Evolutionary conservation across 1,140 invertebrate species (phyloP).

Genomic region (Caenorhabditis brenneri): DNA sequence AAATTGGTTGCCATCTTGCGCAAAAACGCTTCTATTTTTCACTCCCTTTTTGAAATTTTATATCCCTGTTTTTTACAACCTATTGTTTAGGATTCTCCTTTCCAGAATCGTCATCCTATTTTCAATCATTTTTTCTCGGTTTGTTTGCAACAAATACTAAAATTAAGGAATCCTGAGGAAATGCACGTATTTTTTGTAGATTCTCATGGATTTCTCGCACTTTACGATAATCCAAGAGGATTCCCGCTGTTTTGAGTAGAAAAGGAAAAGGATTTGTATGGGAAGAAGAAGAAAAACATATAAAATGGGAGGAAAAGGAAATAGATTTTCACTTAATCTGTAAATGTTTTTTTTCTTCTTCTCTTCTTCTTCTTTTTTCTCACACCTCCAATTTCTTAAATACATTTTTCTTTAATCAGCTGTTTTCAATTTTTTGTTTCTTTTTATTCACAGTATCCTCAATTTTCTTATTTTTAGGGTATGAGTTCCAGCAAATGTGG

Average conservation of each 20-base stretch:
- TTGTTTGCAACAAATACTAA: neutral
- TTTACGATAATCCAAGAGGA: neutral
- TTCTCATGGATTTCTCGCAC: neutral
- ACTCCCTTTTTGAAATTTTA: neutral
- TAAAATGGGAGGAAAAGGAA: neutral
- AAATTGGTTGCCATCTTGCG: slow-evolving; percentile 12
- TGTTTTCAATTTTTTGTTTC: neutral
- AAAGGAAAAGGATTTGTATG: neutral
- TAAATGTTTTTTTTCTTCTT: neutral
- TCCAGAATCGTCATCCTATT: neutral
- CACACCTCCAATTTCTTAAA: too few relatives aligned
- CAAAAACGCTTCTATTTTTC: neutral
- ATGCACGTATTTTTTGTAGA: neutral
- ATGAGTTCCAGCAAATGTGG: slow-evolving; percentile 33
- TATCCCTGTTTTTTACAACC: neutral
- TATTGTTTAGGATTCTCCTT: neutral
- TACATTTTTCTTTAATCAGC: too few relatives aligned
- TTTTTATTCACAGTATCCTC: neutral
- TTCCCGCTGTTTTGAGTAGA: neutral
- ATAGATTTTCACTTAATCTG: too few relatives aligned
- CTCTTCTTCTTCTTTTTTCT: neutral
- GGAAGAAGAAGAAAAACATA: neutral
- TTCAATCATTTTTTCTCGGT: neutral
- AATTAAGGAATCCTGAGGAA: neutral
- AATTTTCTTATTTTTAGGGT: neutral